Base-by-base conservation (phyloP, 1,140 invertebrate species). In the Drosophila serrata region DNA sequence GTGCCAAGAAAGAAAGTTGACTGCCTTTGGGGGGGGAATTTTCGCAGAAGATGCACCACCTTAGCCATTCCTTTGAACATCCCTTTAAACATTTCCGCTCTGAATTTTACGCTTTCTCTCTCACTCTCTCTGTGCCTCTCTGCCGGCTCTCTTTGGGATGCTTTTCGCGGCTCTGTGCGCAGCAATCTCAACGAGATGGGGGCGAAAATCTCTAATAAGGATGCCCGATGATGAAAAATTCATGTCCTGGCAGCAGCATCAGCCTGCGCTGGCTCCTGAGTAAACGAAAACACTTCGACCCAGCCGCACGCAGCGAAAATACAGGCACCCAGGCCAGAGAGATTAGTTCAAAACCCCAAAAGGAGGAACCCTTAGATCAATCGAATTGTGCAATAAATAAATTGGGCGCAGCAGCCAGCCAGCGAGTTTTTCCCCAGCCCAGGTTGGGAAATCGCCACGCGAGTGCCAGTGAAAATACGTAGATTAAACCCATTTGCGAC, bases 251-350 rank as follows among this genome's bases (percentile, higher is more conserved):
- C 84, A 82, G 68, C 75, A 87, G 74, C 82, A 81, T 63, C 75
- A 79, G 62, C 85, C 77, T 65, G 80, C 79, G 68, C 72, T 82
- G 78, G 80, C 85, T 87, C 84, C 77, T 81, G 84, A 88, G 84
- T 88, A 84, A 88, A 88, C 84, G 85, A 81, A 75, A 88, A 90
- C 84, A 88, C 84, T 88, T 80, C 79, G 85, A 90, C 79, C 87
- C 82, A 73, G 84, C 67, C 79, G 79, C 82, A 87, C 84, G 79
- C 69, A 87, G 82, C 82, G 75, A 86, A 22, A 53, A 72, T 61
- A 69, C 53, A 70, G 57, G 46, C 45, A 29, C 46, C 45, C 46
- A 27, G 22, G 13, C 59, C 59, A 72, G 60, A 60, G 63, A 60
- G 42, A 42, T 13, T 31, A 46, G 33, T 33, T 12, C 15, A 33